Conservation (phyloP, 2,113 vertebrate species). For the Panthera tigris region DNA sequence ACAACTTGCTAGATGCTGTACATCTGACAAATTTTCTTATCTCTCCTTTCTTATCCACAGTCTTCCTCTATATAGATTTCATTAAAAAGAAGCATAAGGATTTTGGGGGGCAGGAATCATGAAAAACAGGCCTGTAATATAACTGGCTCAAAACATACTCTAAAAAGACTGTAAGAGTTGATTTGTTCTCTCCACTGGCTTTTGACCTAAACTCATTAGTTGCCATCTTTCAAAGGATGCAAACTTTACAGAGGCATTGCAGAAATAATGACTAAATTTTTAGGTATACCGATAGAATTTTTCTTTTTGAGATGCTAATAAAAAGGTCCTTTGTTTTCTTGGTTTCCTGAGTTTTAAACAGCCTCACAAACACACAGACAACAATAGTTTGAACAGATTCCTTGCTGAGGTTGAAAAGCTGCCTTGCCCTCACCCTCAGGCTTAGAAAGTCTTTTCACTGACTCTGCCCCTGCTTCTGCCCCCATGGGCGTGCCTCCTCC, state of each 20-base stretch:
- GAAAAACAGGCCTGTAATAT: not conserved
- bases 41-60: not conserved
- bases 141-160: not conserved
- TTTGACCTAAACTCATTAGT: not conserved
- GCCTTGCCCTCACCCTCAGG: not conserved
- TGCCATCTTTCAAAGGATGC: not conserved
- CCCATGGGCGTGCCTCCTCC: fast-evolving
- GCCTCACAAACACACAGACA: not conserved
- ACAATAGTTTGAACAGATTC: not conserved
- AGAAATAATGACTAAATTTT: not conserved
- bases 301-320: not conserved
- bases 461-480: not conserved
- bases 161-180: not conserved
- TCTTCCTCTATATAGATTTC: not conserved
- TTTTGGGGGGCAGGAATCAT: not conserved
- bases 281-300: not conserved
- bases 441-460: not conserved
- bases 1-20: not conserved
- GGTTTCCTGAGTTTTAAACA: not conserved
- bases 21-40: not conserved
- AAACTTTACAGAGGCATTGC: not conserved
- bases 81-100: not conserved
- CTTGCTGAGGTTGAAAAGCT: not conserved
- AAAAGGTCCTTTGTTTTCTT: not conserved
- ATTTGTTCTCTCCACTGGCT: not conserved